Percentiles rank a stretch among this genome's conserved stretches.
phyloP scores from a whole-genome alignment of 1,140 invertebrate genomes.

The Neodiprion fabricii region DNA sequence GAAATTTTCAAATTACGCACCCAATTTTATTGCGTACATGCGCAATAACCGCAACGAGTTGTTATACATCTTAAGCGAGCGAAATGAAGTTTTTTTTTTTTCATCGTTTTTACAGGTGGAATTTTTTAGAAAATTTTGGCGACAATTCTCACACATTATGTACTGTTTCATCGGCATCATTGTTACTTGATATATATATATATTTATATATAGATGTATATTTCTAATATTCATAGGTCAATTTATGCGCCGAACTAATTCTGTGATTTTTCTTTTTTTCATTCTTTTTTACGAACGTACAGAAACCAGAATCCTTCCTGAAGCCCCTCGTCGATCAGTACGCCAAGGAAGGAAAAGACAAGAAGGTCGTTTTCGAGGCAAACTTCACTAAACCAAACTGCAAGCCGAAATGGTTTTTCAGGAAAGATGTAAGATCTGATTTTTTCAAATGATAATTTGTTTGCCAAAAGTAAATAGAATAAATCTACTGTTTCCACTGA shows the following conservation, averaged over 20 bases:
- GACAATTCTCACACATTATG: too few species aligned
- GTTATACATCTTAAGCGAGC: too few species aligned
- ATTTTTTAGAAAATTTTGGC: neutral
- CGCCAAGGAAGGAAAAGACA: slow-evolving; percentile 97
- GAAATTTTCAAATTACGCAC: too few species aligned
- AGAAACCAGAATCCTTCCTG: slow-evolving; percentile 96
- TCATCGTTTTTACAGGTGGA: slow-evolving; percentile 19
- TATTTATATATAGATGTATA: too few species aligned
- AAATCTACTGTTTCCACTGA: neutral
- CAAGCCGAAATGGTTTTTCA: slow-evolving; percentile 92
- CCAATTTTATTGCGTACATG: too few species aligned
- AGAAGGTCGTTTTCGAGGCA: slow-evolving; percentile 89
- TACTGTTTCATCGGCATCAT: slow-evolving; percentile 7
- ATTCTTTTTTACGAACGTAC: slow-evolving; percentile 51
- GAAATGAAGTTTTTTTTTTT: slow-evolving; percentile 10
- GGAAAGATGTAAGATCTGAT: slow-evolving; percentile 83
- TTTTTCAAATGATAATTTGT: slow-evolving; percentile 3
- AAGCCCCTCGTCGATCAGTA: slow-evolving; percentile 93
- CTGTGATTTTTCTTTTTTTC: too few species aligned
- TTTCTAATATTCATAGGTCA: too few species aligned
- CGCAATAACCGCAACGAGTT: too few species aligned
- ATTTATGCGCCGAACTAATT: too few species aligned
- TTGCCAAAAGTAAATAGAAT: slow-evolving; percentile 9
- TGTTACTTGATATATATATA: neutral
- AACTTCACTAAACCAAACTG: slow-evolving; percentile 90